Conservation (phyloP, 2,888 invertebrate species). For the Chelonus formosanus region DNA sequence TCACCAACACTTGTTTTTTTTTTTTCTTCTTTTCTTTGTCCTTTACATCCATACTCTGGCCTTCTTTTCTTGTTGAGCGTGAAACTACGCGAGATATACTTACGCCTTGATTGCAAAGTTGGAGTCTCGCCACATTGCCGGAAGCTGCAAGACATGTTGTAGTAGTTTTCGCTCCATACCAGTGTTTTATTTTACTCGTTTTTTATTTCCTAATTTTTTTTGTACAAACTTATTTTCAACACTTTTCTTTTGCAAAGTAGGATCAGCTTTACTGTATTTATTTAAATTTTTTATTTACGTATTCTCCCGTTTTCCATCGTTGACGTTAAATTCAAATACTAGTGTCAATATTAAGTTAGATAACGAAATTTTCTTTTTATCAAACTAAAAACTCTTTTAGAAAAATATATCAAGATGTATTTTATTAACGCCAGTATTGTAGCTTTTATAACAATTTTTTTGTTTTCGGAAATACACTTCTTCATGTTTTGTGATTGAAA, state of each 20-base stretch:
- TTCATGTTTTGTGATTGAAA: too few species aligned
- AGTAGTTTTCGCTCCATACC: conserved; percentile 20
- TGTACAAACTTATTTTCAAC: conserved; percentile 4
- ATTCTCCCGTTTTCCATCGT: too few species aligned
- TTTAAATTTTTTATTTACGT: neutral
- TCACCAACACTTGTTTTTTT: too few species aligned
- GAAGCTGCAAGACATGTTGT: conserved; percentile 22
- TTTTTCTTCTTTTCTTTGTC: conserved; percentile 2
- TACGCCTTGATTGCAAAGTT: conserved; percentile 36
- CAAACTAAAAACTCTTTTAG: too few species aligned
- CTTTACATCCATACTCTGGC: neutral
- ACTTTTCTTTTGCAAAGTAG: too few species aligned
- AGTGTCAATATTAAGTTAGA: too few species aligned
- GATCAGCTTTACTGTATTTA: conserved; percentile 12
- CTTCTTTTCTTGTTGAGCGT: conserved; percentile 19
- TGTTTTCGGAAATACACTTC: too few species aligned
- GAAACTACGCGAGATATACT: conserved; percentile 30
- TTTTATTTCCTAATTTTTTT: neutral
- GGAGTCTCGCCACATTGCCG: conserved; percentile 34
- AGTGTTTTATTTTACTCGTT: neutral
- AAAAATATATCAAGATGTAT: too few species aligned
- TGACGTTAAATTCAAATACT: too few species aligned
- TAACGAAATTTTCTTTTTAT: too few species aligned
- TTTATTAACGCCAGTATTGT: too few species aligned
- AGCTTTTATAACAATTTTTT: too few species aligned